These are phyloP conservation scores for Numida meleagris DNA, from an alignment of 2,113 vertebrate species.

Conservation along the genomic window DNA sequence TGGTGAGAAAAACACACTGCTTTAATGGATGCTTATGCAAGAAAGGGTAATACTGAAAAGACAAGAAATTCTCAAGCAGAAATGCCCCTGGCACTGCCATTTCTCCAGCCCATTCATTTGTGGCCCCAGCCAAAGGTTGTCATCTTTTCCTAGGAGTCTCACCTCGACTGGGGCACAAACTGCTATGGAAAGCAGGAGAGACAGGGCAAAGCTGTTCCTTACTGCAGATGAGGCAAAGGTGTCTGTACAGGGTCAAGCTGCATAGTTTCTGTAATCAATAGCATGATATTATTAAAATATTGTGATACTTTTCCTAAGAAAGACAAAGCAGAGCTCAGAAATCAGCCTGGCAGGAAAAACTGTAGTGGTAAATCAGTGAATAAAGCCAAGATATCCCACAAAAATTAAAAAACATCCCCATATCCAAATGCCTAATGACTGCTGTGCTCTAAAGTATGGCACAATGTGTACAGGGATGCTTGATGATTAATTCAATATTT, in stretches of 20 bases:
- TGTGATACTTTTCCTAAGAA: not conserved
- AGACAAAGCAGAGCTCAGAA: not conserved
- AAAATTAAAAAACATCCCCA: not conserved
- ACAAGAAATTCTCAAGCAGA: not conserved
- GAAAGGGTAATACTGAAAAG: not conserved
- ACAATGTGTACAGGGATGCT: not conserved
- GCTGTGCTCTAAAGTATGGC: not conserved
- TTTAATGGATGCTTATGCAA: not conserved
- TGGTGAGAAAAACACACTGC: not conserved
- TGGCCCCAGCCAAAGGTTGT: not conserved
- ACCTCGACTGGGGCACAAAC: not conserved
- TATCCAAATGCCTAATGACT: not conserved
- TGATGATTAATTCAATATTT: not conserved
- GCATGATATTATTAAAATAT: not conserved
- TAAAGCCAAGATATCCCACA: not conserved
- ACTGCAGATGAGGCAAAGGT: not conserved
- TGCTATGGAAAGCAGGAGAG: not conserved
- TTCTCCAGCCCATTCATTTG: not conserved
- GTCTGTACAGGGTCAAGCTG: not conserved
- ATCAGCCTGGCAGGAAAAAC: not conserved
- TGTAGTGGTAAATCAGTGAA: not conserved
- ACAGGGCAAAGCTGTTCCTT: not conserved
- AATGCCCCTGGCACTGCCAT: not conserved
- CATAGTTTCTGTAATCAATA: not conserved
- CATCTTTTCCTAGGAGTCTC: not conserved